Base-by-base conservation (phyloP, 2,888 invertebrate genomes). In the Eutolmus rufibarbis region DNA sequence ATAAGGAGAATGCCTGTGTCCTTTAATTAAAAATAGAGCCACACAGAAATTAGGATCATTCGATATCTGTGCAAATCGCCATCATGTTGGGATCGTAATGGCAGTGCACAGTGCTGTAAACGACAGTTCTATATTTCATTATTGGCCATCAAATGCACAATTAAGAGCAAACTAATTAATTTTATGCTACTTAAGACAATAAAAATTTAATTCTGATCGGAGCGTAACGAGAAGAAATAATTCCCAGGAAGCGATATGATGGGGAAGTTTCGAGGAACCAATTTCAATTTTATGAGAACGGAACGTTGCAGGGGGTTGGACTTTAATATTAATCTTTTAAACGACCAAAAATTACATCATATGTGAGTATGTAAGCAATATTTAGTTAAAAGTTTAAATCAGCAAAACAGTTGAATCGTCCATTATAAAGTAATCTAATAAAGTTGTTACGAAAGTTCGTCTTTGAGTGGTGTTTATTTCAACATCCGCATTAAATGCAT, bases 91-190 rank as follows among this genome's bases (percentile, higher is more conserved):
- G 57, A 37, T 82, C 40, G 19, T 82, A 82, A 82, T 82, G 34
- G 57, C 34, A n/a, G 66, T 57, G 82, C 66, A 82, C 19, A 82
- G 66, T 12, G 34, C 82, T 82, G 82, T 82, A 57, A 82, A 82
- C 82, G 82, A 82, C 82, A 82, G 82, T 82, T 82, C 40, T n/a
- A 82, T 82, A 85, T 74, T 85, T 46, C 85, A 85, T 85, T 85
- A 85, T 85, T 85, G 85, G 43, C 46, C 74, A 46, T 85, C 31
- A 85, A 85, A 85, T 46, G 85, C 46, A 46, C 85, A 85, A 85
- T 85, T 85, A 85, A 85, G 74, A n/a, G 12, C 74, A 85, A 85
- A 85, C 74, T 85, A 85, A 85, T 85, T 85, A 85, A 74, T 85
- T 85, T 85, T 85, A 85, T 85, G 74, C 74, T 43, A 74, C 28